phyloP scores from a whole-genome alignment of 2,113 vertebrate genomes.

The Piaya cayana region DNA sequence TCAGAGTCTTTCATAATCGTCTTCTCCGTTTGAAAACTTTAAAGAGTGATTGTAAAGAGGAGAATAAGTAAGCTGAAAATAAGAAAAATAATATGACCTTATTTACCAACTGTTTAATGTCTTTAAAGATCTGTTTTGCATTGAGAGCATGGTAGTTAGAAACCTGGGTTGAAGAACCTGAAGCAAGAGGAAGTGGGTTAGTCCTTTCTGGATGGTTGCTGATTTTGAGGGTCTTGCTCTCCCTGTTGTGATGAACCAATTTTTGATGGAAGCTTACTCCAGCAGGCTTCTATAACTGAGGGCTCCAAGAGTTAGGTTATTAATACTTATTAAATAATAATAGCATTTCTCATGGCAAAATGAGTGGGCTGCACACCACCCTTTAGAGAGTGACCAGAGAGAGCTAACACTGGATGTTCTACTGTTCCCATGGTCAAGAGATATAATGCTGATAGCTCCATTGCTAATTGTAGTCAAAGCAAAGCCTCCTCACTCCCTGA shows the following conservation, averaged over 20 bases:
- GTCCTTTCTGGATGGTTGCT: neutral
- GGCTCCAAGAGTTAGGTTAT: neutral
- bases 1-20: neutral
- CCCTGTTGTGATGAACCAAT: neutral
- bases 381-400: neutral
- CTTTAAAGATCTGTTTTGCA: neutral
- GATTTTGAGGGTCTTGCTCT: neutral
- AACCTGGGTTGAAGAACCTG: neutral
- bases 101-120: neutral
- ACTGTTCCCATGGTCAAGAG: neutral
- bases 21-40: neutral
- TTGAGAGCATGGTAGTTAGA: neutral
- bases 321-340: neutral
- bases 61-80: neutral
- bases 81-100: neutral
- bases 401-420: neutral
- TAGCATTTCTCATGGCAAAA: neutral
- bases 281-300: neutral
- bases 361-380: neutral
- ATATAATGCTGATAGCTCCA: accelerated
- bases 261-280: neutral
- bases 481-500: neutral
- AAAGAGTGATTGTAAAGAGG: neutral
- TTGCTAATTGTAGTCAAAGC: neutral
- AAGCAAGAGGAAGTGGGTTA: neutral